These are phyloP conservation scores for Trinectes maculatus DNA, from an alignment of 2,113 vertebrate genomes.

Conservation along the genomic window DNA sequence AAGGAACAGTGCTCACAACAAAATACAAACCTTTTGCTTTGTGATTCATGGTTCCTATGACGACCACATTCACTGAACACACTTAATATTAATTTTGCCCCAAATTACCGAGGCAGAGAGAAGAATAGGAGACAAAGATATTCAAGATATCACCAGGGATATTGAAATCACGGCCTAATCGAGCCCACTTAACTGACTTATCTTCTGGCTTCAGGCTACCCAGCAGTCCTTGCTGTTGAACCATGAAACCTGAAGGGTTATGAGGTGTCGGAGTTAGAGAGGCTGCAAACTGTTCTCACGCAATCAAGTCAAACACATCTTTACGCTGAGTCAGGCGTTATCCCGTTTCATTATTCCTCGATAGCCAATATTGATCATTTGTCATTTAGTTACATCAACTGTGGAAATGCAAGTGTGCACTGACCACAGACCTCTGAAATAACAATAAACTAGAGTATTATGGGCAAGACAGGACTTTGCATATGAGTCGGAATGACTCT, in stretches of 20 bases:
- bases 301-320: background rate
- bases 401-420: background rate
- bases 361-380: conserved; percentile 23
- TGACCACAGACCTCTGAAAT: background rate
- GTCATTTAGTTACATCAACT: conserved; percentile 6
- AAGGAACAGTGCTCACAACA: background rate
- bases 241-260: conserved; percentile 22
- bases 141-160: conserved; percentile 21
- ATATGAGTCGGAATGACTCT: conserved; percentile 37
- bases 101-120: conserved; percentile 1
- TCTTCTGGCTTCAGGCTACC: conserved; percentile 27
- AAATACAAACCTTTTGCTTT: background rate
- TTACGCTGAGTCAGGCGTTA: background rate
- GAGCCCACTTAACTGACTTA: conserved; percentile 46
- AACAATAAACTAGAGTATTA: conserved; percentile 27
- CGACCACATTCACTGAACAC: background rate
- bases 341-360: background rate
- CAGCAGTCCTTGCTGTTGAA: conserved; percentile 15
- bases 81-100: conserved; percentile 24
- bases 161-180: conserved; percentile 26
- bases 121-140: conserved; percentile 16
- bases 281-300: background rate
- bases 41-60: conserved; percentile 7
- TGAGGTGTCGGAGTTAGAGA: conserved; percentile 14
- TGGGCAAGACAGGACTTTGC: conserved; percentile 11